phyloP scores from a whole-genome alignment of 1,140 invertebrate genomes.

The Myzus persicae region DNA sequence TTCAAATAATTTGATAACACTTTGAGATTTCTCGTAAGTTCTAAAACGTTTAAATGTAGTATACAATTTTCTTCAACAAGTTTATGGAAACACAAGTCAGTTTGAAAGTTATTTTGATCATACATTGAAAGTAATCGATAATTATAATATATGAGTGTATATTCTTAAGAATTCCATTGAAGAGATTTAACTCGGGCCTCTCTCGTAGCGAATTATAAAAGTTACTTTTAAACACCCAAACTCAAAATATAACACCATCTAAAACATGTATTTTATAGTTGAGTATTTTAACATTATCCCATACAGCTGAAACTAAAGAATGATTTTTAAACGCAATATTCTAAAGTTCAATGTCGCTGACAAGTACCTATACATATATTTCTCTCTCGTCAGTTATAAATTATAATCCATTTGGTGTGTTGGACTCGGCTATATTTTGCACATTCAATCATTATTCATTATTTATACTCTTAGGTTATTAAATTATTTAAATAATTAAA shows the following conservation, averaged over 20 bases:
- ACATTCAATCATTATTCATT: not conserved
- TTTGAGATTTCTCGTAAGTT: not conserved
- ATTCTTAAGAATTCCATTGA: no score
- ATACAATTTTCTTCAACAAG: not conserved
- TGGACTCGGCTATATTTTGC: not conserved
- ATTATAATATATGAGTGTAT: not conserved
- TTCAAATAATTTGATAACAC: not conserved
- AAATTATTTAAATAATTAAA: not conserved
- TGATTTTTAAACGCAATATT: not conserved
- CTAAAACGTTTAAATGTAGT: not conserved
- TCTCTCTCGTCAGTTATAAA: not conserved
- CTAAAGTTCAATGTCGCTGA: not conserved
- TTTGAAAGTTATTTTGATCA: not conserved
- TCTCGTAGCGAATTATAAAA: not conserved
- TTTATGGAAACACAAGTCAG: not conserved
- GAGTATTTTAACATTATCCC: constrained; percentile 3
- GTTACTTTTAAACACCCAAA: not conserved
- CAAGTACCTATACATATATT: no score
- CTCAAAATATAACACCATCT: not conserved
- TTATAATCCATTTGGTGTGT: not conserved
- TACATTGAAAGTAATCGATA: not conserved
- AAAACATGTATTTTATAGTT: not conserved
- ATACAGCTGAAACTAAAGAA: not conserved
- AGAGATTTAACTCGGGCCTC: not conserved
- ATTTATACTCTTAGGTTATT: not conserved